These are phyloP conservation scores for Siderastrea radians DNA, from an alignment of 92 coral and sea anemone species.

Conservation along the genomic window DNA sequence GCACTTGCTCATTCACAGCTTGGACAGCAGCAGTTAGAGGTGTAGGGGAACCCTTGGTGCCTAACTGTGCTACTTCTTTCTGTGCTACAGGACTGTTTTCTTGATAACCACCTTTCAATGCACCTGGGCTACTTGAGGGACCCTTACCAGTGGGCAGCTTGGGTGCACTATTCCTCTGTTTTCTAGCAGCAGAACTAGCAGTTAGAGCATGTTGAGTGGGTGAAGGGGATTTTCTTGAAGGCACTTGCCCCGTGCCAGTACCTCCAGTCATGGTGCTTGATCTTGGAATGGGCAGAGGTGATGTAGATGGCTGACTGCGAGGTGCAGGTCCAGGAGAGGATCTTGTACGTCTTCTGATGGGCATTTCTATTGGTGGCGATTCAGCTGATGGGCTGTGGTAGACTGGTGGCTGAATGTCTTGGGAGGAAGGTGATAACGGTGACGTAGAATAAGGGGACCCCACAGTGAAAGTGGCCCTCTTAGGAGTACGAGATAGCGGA, in stretches of 20 bases:
- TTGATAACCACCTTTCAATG: background rate
- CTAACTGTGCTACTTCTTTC: conserved; percentile 3
- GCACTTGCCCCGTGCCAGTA: background rate
- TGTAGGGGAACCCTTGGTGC: conserved; percentile 34
- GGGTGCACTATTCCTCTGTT: conserved; percentile 1
- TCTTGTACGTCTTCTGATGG: conserved; percentile 42
- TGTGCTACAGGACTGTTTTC: conserved; percentile 1
- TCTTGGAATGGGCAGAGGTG: conserved; percentile 72
- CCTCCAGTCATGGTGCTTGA: conserved; percentile 19
- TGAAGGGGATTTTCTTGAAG: conserved; percentile 14
- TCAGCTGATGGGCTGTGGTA: conserved; percentile 66
- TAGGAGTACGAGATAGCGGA: conserved; percentile 72
- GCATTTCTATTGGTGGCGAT: conserved; percentile 53
- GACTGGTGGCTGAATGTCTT: conserved; percentile 66
- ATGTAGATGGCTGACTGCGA: conserved; percentile 57
- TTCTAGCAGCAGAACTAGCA: background rate
- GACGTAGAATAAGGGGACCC: conserved; percentile 80
- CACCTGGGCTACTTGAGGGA: background rate
- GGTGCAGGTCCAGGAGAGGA: conserved; percentile 61
- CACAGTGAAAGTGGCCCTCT: conserved; percentile 88
- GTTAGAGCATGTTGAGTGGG: conserved; percentile 8
- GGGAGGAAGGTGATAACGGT: conserved; percentile 82
- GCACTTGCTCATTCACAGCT: conserved; percentile 56
- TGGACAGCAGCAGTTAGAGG: conserved; percentile 76
- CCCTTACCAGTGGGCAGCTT: background rate